Percentiles rank a stretch among this genome's conserved stretches.
phyloP scores from a whole-genome alignment of 2,888 invertebrate species.

The Thyatira batis region DNA sequence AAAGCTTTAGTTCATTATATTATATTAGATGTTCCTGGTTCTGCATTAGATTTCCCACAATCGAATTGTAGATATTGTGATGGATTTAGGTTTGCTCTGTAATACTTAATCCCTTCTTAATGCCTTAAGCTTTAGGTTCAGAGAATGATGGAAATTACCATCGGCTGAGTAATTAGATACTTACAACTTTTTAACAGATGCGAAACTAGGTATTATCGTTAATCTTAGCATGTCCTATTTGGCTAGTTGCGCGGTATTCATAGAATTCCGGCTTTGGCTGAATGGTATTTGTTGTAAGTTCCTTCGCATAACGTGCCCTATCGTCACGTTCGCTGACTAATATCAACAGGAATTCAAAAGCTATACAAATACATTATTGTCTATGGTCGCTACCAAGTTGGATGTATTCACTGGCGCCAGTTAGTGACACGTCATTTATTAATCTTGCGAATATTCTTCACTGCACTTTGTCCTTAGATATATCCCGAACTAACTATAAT shows the following conservation, averaged over 20 bases:
- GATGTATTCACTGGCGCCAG: constrained; percentile 48
- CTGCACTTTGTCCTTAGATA: not conserved
- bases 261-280: constrained; percentile 6
- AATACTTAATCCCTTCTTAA: too few species aligned
- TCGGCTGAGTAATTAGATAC: too few species aligned
- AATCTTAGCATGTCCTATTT: not conserved
- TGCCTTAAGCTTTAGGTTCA: too few species aligned
- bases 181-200: not conserved
- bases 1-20: too few species aligned
- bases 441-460: constrained; percentile 17
- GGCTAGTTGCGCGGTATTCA: not conserved
- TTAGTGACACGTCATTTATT: constrained; percentile 25
- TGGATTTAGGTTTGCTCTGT: too few species aligned
- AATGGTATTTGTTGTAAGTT: constrained; percentile 15
- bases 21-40: too few species aligned
- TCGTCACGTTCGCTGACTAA: constrained; percentile 51
- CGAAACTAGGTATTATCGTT: not conserved
- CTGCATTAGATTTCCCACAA: too few species aligned
- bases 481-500: too few species aligned
- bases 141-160: not conserved
- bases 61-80: too few species aligned
- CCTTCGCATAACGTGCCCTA: constrained; percentile 45
- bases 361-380: constrained; percentile 31
- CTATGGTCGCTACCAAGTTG: constrained; percentile 26
- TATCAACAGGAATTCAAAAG: constrained; percentile 41